Percentiles rank a stretch among this genome's conserved stretches.
These are phyloP conservation scores for Meliscaeva auricollis DNA, from an alignment of 2,888 invertebrate species.

Conservation along the genomic window DNA sequence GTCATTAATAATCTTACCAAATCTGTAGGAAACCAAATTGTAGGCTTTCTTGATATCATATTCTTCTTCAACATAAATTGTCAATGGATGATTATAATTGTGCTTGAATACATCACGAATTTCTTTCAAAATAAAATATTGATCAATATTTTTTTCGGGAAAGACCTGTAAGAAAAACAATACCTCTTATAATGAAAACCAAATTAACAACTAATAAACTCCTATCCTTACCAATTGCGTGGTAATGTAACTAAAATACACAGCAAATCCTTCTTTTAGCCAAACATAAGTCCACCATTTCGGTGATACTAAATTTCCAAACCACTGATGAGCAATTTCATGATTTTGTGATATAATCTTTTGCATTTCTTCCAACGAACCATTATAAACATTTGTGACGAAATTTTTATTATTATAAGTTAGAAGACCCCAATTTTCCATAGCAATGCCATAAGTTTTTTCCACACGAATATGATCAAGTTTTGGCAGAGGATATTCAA, in stretches of 20 bases:
- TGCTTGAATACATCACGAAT: not conserved
- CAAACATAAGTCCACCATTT: slow-evolving; percentile 90
- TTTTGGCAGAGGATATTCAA: slow-evolving; percentile 91
- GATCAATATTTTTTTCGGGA: not conserved
- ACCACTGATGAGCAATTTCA: slow-evolving; percentile 91
- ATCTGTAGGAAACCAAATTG: slow-evolving; percentile 18
- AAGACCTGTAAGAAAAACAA: slow-evolving; percentile 84
- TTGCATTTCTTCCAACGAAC: slow-evolving; percentile 83
- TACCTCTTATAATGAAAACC: not conserved
- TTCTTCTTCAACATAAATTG: slow-evolving; percentile 18
- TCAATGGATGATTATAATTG: not conserved
- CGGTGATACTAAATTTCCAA: slow-evolving; percentile 90
- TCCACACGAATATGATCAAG: slow-evolving; percentile 95
- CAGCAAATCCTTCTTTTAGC: slow-evolving; percentile 90
- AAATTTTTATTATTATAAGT: slow-evolving; percentile 85
- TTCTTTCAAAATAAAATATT: slow-evolving; percentile 14
- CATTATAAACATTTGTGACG: slow-evolving; percentile 78
- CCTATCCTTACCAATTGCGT: slow-evolving; percentile 80
- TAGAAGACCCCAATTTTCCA: slow-evolving; percentile 98
- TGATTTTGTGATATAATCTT: slow-evolving; percentile 85
- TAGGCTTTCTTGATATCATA: slow-evolving; percentile 12
- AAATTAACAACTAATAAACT: not conserved
- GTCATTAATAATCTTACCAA: not conserved
- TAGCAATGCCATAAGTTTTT: slow-evolving; percentile 92
- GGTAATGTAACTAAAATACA: slow-evolving; percentile 81